Conservation (phyloP, 2,113 vertebrate species). For the Panthera leo region DNA sequence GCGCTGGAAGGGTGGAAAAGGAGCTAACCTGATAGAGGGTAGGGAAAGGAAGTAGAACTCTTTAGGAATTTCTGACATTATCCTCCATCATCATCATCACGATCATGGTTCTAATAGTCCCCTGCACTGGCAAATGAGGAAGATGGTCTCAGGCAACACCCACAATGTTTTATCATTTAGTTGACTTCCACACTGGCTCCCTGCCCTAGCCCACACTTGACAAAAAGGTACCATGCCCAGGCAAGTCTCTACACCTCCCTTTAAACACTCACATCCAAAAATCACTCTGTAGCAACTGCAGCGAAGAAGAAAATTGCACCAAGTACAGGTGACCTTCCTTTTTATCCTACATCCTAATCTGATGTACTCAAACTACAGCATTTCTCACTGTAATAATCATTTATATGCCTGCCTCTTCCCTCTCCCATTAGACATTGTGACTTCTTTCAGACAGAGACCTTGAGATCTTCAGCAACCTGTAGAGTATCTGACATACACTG, state of each 20-base stretch:
- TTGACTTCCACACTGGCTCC: neutral
- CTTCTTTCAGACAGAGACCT: neutral
- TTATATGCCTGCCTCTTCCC: neutral
- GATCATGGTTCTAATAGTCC: neutral
- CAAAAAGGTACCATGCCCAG: slow-evolving; percentile 1
- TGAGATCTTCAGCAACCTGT: neutral
- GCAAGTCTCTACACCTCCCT: neutral
- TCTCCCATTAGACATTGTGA: neutral
- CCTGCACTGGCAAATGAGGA: neutral
- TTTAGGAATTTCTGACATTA: neutral
- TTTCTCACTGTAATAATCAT: neutral
- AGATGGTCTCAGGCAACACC: neutral
- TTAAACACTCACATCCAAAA: neutral
- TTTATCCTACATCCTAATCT: neutral
- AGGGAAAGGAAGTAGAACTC: neutral
- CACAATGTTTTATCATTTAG: neutral
- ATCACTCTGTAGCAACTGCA: neutral
- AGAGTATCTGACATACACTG: neutral
- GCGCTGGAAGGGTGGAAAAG: neutral
- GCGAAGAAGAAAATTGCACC: neutral
- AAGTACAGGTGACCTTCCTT: neutral
- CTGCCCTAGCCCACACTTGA: neutral
- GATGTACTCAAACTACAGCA: neutral
- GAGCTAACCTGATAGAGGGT: neutral
- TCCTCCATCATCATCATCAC: neutral